phyloP scores from a whole-genome alignment of 2,797 vertebrate species.

The Sciurus vulgaris region DNA sequence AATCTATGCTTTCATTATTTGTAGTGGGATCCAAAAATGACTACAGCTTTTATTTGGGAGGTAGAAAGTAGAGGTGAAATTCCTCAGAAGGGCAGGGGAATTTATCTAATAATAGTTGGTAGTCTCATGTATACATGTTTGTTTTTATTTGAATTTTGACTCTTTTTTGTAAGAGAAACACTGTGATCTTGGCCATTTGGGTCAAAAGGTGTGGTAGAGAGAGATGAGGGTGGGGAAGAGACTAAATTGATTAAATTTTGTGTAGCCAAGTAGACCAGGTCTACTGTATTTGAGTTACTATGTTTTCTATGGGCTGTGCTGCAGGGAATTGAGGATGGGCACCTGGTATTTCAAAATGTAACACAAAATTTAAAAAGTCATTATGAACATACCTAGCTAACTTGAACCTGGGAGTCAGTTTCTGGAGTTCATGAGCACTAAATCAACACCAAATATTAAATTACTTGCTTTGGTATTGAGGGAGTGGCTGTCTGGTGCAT shows the following conservation, averaged over 20 bases:
- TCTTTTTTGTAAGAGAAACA: background rate
- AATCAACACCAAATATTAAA: conserved; percentile 64
- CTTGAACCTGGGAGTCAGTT: conserved; percentile 13
- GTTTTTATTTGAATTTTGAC: conserved; percentile 56
- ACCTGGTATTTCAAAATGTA: conserved; percentile 11
- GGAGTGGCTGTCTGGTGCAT: conserved; percentile 46
- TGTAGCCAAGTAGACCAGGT: background rate
- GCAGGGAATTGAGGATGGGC: background rate
- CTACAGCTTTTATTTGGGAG: conserved; percentile 9
- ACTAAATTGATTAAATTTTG: background rate
- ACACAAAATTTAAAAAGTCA: background rate
- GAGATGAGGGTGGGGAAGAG: background rate
- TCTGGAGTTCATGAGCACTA: conserved; percentile 48
- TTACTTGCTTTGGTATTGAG: conserved; percentile 57
- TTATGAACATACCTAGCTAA: background rate
- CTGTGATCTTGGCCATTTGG: background rate
- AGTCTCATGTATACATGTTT: background rate
- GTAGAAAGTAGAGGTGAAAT: conserved; percentile 20
- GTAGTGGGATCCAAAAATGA: background rate
- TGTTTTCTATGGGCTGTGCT: background rate
- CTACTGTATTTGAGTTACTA: background rate
- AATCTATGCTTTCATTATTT: conserved; percentile 27
- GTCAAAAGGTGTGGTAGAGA: background rate
- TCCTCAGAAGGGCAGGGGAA: background rate
- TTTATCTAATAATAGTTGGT: conserved; percentile 34